These are phyloP conservation scores for Agriopis aurantiaria DNA, from an alignment of 2,888 invertebrate species.

Conservation along the genomic window DNA sequence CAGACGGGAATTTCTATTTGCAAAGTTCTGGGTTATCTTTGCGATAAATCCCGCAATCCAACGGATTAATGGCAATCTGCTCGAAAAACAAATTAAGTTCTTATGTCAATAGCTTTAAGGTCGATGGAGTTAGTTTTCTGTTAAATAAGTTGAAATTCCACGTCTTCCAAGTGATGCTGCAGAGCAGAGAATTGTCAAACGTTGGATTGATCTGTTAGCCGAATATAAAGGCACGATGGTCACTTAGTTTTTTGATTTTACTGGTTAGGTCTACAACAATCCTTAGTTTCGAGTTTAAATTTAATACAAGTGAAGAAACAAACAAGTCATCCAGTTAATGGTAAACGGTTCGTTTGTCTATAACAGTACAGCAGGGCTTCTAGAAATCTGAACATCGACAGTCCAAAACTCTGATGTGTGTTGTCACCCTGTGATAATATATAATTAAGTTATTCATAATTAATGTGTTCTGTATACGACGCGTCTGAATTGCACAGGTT, in stretches of 20 bases:
- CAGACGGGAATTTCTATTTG: constrained; percentile 57
- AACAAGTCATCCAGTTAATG: too few relatives aligned
- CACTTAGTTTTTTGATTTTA: background rate
- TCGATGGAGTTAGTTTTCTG: background rate
- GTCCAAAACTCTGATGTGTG: too few relatives aligned
- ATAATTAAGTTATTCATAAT: too few relatives aligned
- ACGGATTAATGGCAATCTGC: constrained; percentile 50
- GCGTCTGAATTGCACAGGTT: too few relatives aligned
- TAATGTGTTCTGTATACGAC: too few relatives aligned
- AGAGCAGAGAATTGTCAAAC: constrained; percentile 5
- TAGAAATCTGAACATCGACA: too few relatives aligned
- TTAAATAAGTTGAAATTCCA: constrained; percentile 9
- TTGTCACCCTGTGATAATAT: too few relatives aligned
- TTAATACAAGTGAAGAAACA: too few relatives aligned
- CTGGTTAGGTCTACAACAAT: too few relatives aligned
- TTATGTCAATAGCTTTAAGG: constrained; percentile 23
- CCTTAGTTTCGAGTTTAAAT: too few relatives aligned
- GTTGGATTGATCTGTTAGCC: constrained; percentile 4
- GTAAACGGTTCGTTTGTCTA: too few relatives aligned
- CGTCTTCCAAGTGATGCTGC: constrained; percentile 2
- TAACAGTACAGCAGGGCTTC: too few relatives aligned
- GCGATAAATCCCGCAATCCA: constrained; percentile 66
- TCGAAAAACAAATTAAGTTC: constrained; percentile 56
- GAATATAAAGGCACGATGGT: background rate
- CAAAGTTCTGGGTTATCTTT: constrained; percentile 64